Evolutionary conservation across 2,113 vertebrate species (phyloP), one percentile per base, ranked within the genome.

Genomic region (Syngnathus scovelli): DNA sequence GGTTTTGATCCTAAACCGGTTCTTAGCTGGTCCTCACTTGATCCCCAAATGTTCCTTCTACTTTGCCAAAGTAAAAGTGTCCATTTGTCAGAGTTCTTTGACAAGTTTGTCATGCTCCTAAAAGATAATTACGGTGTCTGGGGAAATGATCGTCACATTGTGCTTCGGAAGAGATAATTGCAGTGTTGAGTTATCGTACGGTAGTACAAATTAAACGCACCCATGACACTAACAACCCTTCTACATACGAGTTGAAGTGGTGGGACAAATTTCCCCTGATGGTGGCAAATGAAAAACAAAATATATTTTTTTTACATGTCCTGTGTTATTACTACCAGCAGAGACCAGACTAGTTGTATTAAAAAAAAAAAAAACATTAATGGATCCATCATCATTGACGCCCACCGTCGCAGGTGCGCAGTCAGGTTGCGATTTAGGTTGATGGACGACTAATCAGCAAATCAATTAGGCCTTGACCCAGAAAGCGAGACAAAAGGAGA

Each of bases 401-500:
- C 81, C 71, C 69, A 15, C 71, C 67, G 2, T 78, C 64, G 60
- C 87, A 89, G 85, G 87, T 89, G 83, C 78, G 72, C 85, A 85
- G 89, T 91, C 85, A 89, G 81, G 79, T 91, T 89, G 87, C 88
- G 86, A 86, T 86, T 81, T 78, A 90, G 92, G 89, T 92, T 82
- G 88, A 92, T 81, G 89, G 88, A 90, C 88, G 88, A 91, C 89
- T 94, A 92, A 93, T 92, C 91, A 91, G 85, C 88, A 86, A 92
- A 93, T 93, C 92, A 94, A 94, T 95, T 94, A 94, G 92, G 91
- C 91, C 90, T 76, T 93, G 94, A 96, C 94, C 95, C 92, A 94
- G 93, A 96, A 95, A 94, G 91, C 83, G 89, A 92, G 89, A 92
- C 90, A 92, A 91, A 93, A 87, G 88, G 83, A 90, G 72, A 67